Percentiles rank a stretch among this genome's conserved stretches.
These are phyloP conservation scores for Eira barbara DNA, from an alignment of 2,113 vertebrate genomes.

Conservation along the genomic window DNA sequence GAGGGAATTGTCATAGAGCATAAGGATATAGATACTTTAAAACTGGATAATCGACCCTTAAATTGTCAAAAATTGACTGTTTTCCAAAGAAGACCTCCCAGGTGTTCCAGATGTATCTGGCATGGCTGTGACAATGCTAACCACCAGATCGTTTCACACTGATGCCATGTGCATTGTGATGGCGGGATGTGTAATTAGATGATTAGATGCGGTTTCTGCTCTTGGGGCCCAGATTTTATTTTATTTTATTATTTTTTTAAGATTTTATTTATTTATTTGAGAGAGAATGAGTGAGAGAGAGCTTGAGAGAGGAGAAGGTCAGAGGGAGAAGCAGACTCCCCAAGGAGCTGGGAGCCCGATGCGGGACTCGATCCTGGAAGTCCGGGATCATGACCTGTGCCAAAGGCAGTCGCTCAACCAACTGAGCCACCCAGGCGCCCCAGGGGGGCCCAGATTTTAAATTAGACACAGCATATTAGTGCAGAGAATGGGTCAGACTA, in stretches of 20 bases:
- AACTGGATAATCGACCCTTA: slow-evolving; percentile 28
- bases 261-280: no score
- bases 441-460: neutral
- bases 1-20: slow-evolving; percentile 29
- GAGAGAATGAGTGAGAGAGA: no score
- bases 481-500: neutral
- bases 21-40: slow-evolving; percentile 41
- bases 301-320: no score
- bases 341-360: no score
- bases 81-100: slow-evolving; percentile 18
- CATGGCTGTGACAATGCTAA: neutral
- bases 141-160: neutral
- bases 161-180: neutral
- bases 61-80: slow-evolving; percentile 19
- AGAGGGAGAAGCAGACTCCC: no score
- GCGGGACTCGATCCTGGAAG: no score
- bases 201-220: neutral
- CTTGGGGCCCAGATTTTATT: neutral
- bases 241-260: no score
- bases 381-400: no score
- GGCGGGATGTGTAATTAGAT: neutral
- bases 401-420: no score
- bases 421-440: no score
- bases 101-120: neutral
- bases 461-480: slow-evolving; percentile 14